A percentile compares a stretch with the other conserved stretches of the same genome.
These are phyloP conservation scores for Melikaiella ostensackeni DNA, from an alignment of 2,888 invertebrate genomes.

Conservation along the genomic window DNA sequence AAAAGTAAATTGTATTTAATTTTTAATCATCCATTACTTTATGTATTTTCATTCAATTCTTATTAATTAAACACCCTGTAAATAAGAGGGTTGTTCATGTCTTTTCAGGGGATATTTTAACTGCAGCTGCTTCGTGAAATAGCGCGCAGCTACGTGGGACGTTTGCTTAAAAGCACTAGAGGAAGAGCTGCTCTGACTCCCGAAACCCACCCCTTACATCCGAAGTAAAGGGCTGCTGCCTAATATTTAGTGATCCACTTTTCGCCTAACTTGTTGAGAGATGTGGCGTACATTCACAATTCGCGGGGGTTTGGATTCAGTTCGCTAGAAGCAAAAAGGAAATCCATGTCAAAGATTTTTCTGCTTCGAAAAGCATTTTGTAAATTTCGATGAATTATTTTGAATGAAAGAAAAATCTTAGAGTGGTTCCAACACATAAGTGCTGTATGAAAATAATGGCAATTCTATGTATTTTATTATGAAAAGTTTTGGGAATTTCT, in stretches of 20 bases:
- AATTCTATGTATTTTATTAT: no score
- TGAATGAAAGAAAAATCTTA: background rate
- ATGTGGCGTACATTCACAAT: conserved; percentile 21
- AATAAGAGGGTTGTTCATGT: background rate
- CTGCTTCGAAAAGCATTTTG: background rate
- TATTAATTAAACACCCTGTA: background rate
- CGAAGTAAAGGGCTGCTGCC: conserved; percentile 19
- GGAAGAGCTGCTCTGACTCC: conserved; percentile 49
- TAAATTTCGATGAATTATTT: background rate
- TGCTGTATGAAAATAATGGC: no score
- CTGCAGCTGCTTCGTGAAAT: conserved; percentile 58
- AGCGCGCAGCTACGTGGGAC: conserved; percentile 57
- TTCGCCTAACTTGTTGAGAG: conserved; percentile 26
- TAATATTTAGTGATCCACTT: conserved; percentile 38
- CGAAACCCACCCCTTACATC: background rate
- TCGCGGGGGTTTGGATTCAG: conserved; percentile 1
- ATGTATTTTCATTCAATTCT: background rate
- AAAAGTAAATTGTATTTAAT: background rate
- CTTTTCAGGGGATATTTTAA: conserved; percentile 51
- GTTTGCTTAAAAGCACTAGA: conserved; percentile 55
- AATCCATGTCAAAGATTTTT: conserved; percentile 25
- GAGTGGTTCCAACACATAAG: background rate
- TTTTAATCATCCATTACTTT: background rate
- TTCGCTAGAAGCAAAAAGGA: conserved; percentile 3
- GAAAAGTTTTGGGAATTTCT: no score